Evolutionary conservation across 2,888 invertebrate species (phyloP), one percentile per base, ranked within the genome.

Genomic region (Mongoloraphidia duomilia): DNA sequence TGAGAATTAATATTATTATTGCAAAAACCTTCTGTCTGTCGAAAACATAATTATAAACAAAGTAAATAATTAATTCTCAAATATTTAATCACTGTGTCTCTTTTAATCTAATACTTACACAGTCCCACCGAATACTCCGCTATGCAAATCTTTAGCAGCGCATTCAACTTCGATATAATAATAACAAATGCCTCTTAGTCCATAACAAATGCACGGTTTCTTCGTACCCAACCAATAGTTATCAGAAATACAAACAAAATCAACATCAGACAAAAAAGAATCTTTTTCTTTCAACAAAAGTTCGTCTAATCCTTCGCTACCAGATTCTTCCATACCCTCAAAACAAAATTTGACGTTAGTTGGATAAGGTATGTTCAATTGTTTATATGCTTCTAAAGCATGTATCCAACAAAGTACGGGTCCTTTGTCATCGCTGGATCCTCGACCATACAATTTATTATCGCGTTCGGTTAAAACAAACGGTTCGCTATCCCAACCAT

Each of bases 321-420:
- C 96, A 52, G 86, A 87, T 66, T 98, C 97, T 68, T 97, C 97
- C 97, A 98, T 98, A 49, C 93, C 94, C 73, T 98, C 97, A 64
- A 97, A 87, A 11, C 91, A 79, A 67, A 97, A 96, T 77, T 85
- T 86, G 8, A 87, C 61, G 63, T 87, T 87, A 1, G 86, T 79
- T 1, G 86, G 86, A 44, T 85, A 62, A 10, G n/a, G 12, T n/a
- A 41, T 75, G 11, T 78, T 80, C 49, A 83, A 67, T 47, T 79
- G 78, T 65, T 92, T 80, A 65, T 77, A 92, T 2, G 87, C 91
- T 69, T 95, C 86, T 52, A 98, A 78, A 9, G 90, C 90, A 72
- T 96, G 89, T 46, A 97, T 70, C 96, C 97, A 97, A 52, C 89
- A 92, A 38, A 98, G 72, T 9, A 97, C 93, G 48, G 97, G 82